Conservation (phyloP, 2,888 invertebrate species). For the Rhagonycha lutea region DNA sequence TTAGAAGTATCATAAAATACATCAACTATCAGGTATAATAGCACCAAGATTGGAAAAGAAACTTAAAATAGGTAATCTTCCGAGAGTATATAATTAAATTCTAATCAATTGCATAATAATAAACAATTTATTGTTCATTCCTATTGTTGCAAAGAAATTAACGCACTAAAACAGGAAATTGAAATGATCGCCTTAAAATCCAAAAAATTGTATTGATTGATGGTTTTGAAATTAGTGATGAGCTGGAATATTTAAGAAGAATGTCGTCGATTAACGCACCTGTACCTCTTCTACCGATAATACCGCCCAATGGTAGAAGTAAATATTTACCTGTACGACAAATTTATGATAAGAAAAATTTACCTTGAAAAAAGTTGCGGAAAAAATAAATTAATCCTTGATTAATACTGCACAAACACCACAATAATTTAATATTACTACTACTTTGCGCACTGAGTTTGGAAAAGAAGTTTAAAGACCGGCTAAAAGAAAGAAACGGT, state of each 20-base stretch:
- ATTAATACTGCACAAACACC: not conserved
- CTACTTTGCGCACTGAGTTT: not conserved
- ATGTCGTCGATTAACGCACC: not conserved
- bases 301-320: not conserved
- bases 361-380: not conserved
- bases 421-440: not conserved
- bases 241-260: not conserved
- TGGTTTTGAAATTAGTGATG: not conserved
- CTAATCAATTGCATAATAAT: not conserved
- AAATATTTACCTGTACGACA: not conserved
- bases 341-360: not conserved
- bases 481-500: constrained; percentile 12
- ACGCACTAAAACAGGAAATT: not conserved
- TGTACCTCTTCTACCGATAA: not conserved
- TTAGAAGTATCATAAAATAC: not conserved
- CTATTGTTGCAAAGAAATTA: not conserved
- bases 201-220: not conserved
- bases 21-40: not conserved
- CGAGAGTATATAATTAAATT: not conserved
- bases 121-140: not conserved
- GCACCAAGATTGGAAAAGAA: not conserved
- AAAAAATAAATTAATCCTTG: not conserved
- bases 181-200: not conserved
- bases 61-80: not conserved
- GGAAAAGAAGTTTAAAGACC: not conserved